Conservation (phyloP, 92 coral and sea anemone species). For the Scolanthus callimorphus region DNA sequence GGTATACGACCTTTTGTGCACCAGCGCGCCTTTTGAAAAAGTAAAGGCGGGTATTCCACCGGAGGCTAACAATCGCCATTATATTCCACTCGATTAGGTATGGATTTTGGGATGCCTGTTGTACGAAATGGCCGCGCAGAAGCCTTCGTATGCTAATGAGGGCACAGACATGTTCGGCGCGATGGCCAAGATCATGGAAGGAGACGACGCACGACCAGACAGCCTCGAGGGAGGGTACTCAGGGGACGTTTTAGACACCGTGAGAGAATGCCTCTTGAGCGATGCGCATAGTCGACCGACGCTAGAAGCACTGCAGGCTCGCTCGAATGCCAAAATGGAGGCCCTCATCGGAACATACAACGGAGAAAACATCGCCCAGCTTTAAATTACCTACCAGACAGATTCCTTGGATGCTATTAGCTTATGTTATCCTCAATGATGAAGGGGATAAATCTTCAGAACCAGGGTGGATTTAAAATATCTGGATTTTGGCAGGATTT, state of each 20-base stretch:
- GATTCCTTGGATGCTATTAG: no score
- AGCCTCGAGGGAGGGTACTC: conserved; percentile 30
- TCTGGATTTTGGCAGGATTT: no score
- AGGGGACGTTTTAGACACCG: conserved; percentile 20
- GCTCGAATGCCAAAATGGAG: conserved; percentile 37
- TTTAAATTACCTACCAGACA: not conserved
- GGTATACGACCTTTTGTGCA: no score
- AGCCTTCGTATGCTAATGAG: conserved; percentile 85
- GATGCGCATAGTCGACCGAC: conserved; percentile 34
- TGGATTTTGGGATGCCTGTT: conserved; percentile 87
- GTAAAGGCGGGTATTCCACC: no score
- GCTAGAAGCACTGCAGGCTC: conserved; percentile 27
- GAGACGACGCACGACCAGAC: conserved; percentile 31
- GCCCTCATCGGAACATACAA: conserved; percentile 18
- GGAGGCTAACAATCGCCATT: no score
- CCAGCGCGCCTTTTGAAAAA: no score
- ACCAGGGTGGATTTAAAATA: no score
- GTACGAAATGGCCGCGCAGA: conserved; percentile 78
- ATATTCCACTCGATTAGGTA: conserved; percentile 9
- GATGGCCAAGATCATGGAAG: conserved; percentile 91
- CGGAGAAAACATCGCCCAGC: conserved; percentile 31
- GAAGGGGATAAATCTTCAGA: no score
- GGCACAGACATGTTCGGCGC: conserved; percentile 96
- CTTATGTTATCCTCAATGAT: no score
- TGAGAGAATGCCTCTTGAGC: conserved; percentile 22